Conservation (phyloP, 2,888 invertebrate species). For the Agrochola lota region DNA sequence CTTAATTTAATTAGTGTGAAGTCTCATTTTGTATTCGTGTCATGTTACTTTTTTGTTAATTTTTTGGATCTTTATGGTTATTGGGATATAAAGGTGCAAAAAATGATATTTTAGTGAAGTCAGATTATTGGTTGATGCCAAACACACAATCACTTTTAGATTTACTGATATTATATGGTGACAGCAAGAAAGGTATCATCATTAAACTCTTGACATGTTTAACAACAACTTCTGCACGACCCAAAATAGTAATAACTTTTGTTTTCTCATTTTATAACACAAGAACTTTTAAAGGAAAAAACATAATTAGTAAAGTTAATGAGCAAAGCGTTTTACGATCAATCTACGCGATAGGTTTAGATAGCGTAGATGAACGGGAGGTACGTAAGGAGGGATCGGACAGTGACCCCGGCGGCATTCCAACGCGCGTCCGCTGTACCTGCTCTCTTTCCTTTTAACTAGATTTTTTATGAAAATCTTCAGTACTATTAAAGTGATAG, state of each 20-base stretch:
- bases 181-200: background rate
- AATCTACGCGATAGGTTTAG: constrained; percentile 87
- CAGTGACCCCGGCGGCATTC: constrained; percentile 88
- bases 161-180: background rate
- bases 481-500: constrained; percentile 34
- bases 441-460: constrained; percentile 86
- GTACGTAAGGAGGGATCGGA: constrained; percentile 81
- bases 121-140: background rate
- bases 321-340: constrained; percentile 80
- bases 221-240: background rate
- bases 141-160: background rate
- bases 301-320: constrained; percentile 75
- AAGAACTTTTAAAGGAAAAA: constrained; percentile 38
- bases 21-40: constrained; percentile 56
- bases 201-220: constrained; percentile 8
- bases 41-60: constrained; percentile 45
- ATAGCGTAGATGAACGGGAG: constrained; percentile 78
- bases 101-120: background rate
- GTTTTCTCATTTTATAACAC: constrained; percentile 32
- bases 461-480: constrained; percentile 66
- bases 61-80: constrained; percentile 26
- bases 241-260: background rate
- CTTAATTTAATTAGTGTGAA: constrained; percentile 70
- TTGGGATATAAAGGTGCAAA: constrained; percentile 10
- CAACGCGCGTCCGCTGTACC: constrained; percentile 82